A percentile compares a stretch with the other conserved stretches of the same genome.
These are phyloP conservation scores for Psittacula derbiana DNA, from an alignment of 2,797 vertebrate species.

Conservation along the genomic window DNA sequence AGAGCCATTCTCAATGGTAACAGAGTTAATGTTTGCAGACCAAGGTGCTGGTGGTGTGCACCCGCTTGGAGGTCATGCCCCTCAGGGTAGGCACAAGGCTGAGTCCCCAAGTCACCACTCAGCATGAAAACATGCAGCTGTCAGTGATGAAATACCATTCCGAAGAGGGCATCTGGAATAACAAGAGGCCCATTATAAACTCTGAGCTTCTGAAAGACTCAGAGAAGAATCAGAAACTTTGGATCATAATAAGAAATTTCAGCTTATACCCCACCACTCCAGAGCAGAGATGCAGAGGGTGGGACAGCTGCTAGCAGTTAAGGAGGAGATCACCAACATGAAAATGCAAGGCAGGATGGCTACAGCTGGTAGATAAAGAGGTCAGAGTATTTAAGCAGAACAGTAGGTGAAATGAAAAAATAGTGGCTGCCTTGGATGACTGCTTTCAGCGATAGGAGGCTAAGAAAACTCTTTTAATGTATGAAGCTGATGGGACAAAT, in stretches of 20 bases:
- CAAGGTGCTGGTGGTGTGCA: neutral
- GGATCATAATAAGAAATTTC: neutral
- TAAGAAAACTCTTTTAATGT: neutral
- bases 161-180: neutral
- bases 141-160: neutral
- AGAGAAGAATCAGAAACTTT: neutral
- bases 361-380: neutral
- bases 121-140: neutral
- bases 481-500: neutral
- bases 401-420: neutral
- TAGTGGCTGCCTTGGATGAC: neutral
- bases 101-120: neutral
- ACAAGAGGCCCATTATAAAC: neutral
- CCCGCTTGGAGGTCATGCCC: rapidly evolving
- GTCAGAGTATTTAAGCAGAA: neutral
- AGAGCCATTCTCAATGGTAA: rapidly evolving
- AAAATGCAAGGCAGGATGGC: neutral
- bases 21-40: neutral
- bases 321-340: neutral
- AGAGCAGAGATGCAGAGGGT: neutral
- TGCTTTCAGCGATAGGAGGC: neutral
- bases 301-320: neutral
- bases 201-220: neutral
- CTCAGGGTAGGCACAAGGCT: neutral
- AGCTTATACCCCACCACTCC: neutral